Evolutionary conservation across 1,140 invertebrate genomes (phyloP).

Genomic region (Drosophila bifasciata): DNA sequence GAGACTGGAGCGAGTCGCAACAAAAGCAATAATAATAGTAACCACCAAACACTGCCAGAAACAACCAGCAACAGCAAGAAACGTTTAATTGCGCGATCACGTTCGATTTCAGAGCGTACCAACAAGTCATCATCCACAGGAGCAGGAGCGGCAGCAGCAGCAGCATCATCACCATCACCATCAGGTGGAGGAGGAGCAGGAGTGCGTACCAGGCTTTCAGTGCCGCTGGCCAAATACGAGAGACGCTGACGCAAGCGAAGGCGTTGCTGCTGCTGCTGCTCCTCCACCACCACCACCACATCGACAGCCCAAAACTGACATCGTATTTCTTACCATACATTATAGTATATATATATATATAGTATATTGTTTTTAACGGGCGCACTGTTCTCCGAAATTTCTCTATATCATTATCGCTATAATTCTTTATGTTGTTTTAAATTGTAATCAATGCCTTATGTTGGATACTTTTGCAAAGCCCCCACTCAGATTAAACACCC

Average conservation of each 20-base stretch:
- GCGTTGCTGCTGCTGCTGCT: slow-evolving; percentile 61
- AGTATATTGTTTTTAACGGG: too few relatives aligned
- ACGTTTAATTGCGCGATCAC: slow-evolving; percentile 26
- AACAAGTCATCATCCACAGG: too few relatives aligned
- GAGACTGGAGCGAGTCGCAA: slow-evolving; percentile 51
- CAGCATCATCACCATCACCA: slow-evolving; percentile 6
- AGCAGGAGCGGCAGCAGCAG: slow-evolving; percentile 19
- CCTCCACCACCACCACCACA: slow-evolving; percentile 16
- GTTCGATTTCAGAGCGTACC: neutral
- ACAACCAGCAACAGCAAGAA: slow-evolving; percentile 52
- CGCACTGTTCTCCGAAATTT: too few relatives aligned
- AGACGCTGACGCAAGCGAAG: slow-evolving; percentile 72
- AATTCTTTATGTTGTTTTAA: slow-evolving; percentile 53
- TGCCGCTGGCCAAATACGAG: slow-evolving; percentile 69
- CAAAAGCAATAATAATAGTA: slow-evolving; percentile 79
- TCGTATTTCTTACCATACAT: slow-evolving; percentile 6
- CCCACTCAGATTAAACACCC: neutral
- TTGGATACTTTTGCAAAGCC: slow-evolving; percentile 28
- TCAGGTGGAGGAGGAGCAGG: slow-evolving; percentile 21
- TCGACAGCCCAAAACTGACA: slow-evolving; percentile 21
- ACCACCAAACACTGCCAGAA: slow-evolving; percentile 73
- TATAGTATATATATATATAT: slow-evolving; percentile 1
- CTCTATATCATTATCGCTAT: slow-evolving; percentile 27
- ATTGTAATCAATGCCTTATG: slow-evolving; percentile 25
- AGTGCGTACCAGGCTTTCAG: slow-evolving; percentile 73